These are phyloP conservation scores for Neodontobutis hainanensis DNA, from an alignment of 2,113 vertebrate genomes.

Conservation along the genomic window DNA sequence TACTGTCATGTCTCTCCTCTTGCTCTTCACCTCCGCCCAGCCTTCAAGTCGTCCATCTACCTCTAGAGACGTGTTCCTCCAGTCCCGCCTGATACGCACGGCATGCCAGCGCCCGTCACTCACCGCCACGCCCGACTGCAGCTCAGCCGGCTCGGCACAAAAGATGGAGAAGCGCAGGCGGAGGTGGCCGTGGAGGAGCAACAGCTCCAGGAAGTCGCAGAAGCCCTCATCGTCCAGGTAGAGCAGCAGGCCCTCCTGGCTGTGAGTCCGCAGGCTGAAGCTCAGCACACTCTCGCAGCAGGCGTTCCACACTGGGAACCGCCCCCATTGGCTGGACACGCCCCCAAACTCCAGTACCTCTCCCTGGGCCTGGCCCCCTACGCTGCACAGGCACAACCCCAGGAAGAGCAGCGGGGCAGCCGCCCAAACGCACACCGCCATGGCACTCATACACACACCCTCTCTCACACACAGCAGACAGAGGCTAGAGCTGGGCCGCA, in stretches of 20 bases:
- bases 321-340: slow-evolving; percentile 95
- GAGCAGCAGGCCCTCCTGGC: slow-evolving; percentile 93
- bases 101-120: slow-evolving; percentile 94
- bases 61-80: slow-evolving; percentile 94
- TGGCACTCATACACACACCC: slow-evolving; percentile 73
- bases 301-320: slow-evolving; percentile 98
- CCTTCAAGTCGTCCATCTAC: slow-evolving; percentile 88
- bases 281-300: slow-evolving; percentile 99
- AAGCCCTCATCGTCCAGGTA: slow-evolving; percentile 99
- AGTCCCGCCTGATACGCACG: slow-evolving; percentile 89
- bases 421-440: slow-evolving; percentile 76
- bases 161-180: slow-evolving; percentile 98
- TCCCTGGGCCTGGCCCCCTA: slow-evolving; percentile 73
- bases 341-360: slow-evolving; percentile 91
- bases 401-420: slow-evolving; percentile 77
- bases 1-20: slow-evolving; percentile 97
- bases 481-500: slow-evolving; percentile 70
- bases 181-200: slow-evolving; percentile 91
- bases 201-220: slow-evolving; percentile 97
- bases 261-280: slow-evolving; percentile 98
- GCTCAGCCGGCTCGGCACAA: slow-evolving; percentile 92
- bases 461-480: slow-evolving; percentile 57
- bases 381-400: slow-evolving; percentile 76
- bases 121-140: slow-evolving; percentile 88
- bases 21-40: slow-evolving; percentile 97